Evolutionary conservation across 2,888 invertebrate species (phyloP), one percentile per base, ranked within the genome.

Genomic region (Lucinisca nassula): DNA sequence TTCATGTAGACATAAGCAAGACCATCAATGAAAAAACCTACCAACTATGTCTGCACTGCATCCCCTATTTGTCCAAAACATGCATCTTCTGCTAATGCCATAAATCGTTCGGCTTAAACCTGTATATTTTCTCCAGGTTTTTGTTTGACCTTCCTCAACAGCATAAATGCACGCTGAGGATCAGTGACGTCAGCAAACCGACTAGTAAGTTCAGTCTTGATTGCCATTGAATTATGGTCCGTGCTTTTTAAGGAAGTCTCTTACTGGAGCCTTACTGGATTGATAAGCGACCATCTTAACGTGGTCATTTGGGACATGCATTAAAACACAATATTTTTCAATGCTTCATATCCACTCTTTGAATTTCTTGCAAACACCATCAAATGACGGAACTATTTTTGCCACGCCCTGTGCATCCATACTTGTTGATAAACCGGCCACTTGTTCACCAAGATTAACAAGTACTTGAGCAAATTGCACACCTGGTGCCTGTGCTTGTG

Each of bases 11-110:
- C 82, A 24, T 55, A 10, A n/a, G 8, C n/a, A 37, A 85, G 67
- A 0, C 88, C 85, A 55, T 85, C 83, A 32, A 83, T 77, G 58
- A 83, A 85, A 58, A 73, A 73, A 0, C 82, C 82, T 21, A 84
- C 37, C 14, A 85, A 24, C n/a, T 76, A 82, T 32, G 17, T 40
- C 35, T 88, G 55, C 27, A 32, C 45, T 12, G 78, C 78, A 37
- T 24, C 24, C 0, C 67, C 45, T 2, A n/a, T 35, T 78, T 38
- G 40, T 40, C 37, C 37, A 8, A 24, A 14, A 35, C 30, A 79
- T 6, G 79, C 79, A 27, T 79, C 45, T 24, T 61, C 45, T 8
- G 61, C 78, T 40, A 79, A 40, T 14, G 78, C 10, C 27, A 79
- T 30, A n/a, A 79, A 38, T 4, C 67, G n/a, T 67, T 79, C 78